Base-by-base conservation (phyloP, 2,888 invertebrate genomes). In the Sphaerophoria rueppellii region DNA sequence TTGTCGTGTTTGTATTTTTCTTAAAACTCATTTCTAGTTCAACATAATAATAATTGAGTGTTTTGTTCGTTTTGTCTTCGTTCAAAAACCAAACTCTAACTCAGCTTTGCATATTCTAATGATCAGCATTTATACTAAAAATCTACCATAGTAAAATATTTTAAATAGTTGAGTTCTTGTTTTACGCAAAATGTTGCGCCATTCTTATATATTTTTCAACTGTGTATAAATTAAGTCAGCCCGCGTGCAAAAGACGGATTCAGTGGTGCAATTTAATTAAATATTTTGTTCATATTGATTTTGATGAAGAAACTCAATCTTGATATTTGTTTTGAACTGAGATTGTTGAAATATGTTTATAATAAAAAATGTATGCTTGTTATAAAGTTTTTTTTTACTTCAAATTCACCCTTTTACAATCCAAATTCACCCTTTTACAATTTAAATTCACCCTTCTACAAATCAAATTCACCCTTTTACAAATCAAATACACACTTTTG, bases 211-310 rank as follows among this genome's bases (percentile, higher is more conserved):
- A 63, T 63, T 46, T 9, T 50, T 37, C 35, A 12, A 40, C 58
- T 63, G 75, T 61, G 60, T 83, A 61, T 80, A 83, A 83, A 83
- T 83, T 83, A 83, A 83, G 83, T 83, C 83, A 80, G 80, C 75
- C 83, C 80, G 79, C 72, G 75, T 80, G 80, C 83, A 32, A 63
- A 50, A 83, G 79, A 79, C 79, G 83, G 83, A 75, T 76, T 83
- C 48, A 80, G 37, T 79, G 57, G 83, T 83, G 79, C 80, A 72
- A 75, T 73, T 77, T 40, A 34, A 60, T 58, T 11, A 9, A 43
- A 40, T 52, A 16, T 7, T 24, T 24, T 24, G 24, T 24, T 24
- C 24, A 24, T 34, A 48, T 63, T 50, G 14, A 48, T 48, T 63
- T 7, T 14, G 16, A 9, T 34, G 14, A 57, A 35, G 9, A 4